A percentile compares a stretch with the other conserved stretches of the same genome.
These are phyloP conservation scores for Drosophila suzukii DNA, from an alignment of 1,140 invertebrate genomes.

Conservation along the genomic window DNA sequence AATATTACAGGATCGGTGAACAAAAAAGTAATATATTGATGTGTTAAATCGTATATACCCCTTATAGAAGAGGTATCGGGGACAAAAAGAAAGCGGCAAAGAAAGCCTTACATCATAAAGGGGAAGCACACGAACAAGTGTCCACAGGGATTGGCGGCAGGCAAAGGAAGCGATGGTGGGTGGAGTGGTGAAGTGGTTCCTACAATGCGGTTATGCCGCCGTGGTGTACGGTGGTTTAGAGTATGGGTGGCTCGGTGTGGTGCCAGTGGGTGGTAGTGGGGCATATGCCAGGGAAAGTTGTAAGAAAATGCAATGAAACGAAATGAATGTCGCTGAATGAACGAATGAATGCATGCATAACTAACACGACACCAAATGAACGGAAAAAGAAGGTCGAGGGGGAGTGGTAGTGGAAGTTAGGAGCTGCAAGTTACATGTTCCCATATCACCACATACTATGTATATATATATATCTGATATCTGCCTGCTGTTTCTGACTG, in stretches of 20 bases:
- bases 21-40: no score
- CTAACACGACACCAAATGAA: constrained; percentile 55
- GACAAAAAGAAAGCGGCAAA: constrained; percentile 18
- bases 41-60: background rate
- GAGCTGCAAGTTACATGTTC: constrained; percentile 15
- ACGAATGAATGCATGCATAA: constrained; percentile 73
- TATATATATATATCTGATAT: constrained; percentile 11
- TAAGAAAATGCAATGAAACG: constrained; percentile 76
- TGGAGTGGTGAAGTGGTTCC: constrained; percentile 8
- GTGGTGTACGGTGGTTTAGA: background rate
- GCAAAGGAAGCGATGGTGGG: constrained; percentile 5
- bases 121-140: constrained; percentile 30
- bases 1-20: no score
- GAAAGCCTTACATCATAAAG: constrained; percentile 43
- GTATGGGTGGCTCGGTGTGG: background rate
- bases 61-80: background rate
- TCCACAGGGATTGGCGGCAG: constrained; percentile 21
- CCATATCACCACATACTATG: background rate
- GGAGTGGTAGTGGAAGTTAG: background rate
- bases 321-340: constrained; percentile 78
- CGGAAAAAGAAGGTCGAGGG: constrained; percentile 6
- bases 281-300: constrained; percentile 50
- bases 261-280: constrained; percentile 3
- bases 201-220: constrained; percentile 58
- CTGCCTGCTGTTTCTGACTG: constrained; percentile 16